Conservation (phyloP, 2,797 vertebrate species). For the Zenarchopterus dispar region DNA sequence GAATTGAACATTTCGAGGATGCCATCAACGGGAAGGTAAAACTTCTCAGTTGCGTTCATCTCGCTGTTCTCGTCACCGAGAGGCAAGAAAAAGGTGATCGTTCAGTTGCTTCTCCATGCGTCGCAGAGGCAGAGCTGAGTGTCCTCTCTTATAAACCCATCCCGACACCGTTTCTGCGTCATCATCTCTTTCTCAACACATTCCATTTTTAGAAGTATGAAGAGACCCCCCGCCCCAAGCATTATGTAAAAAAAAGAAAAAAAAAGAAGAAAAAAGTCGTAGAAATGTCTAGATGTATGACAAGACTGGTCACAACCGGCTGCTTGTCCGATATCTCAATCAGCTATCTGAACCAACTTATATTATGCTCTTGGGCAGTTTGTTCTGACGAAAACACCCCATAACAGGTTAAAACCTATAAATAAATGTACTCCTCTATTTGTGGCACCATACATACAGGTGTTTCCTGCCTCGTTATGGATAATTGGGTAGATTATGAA, state of each 20-base stretch:
- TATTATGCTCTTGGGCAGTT: neutral
- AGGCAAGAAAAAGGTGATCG: slow-evolving; percentile 17
- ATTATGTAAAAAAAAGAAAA: neutral
- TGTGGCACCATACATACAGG: slow-evolving; percentile 11
- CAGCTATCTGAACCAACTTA: no score
- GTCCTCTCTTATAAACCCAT: slow-evolving; percentile 52
- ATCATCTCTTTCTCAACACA: slow-evolving; percentile 38
- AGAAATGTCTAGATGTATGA: neutral
- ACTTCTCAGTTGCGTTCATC: slow-evolving; percentile 77
- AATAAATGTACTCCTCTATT: slow-evolving; percentile 15
- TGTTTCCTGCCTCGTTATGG: slow-evolving; percentile 26
- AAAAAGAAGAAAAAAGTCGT: no score
- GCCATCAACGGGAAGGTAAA: slow-evolving; percentile 73
- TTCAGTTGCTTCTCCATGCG: slow-evolving; percentile 39
- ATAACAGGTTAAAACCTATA: slow-evolving; percentile 1
- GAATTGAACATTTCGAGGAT: slow-evolving; percentile 68
- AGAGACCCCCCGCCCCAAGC: neutral
- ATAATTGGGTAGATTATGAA: slow-evolving; percentile 23
- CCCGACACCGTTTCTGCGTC: slow-evolving; percentile 57
- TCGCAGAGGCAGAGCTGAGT: slow-evolving; percentile 11
- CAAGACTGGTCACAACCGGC: no score
- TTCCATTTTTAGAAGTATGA: slow-evolving; percentile 70
- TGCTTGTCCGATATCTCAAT: no score
- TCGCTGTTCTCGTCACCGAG: slow-evolving; percentile 46
- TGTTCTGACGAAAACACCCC: neutral